phyloP scores from a whole-genome alignment of 2,888 invertebrate genomes.

The Drosophila paranaensis region DNA sequence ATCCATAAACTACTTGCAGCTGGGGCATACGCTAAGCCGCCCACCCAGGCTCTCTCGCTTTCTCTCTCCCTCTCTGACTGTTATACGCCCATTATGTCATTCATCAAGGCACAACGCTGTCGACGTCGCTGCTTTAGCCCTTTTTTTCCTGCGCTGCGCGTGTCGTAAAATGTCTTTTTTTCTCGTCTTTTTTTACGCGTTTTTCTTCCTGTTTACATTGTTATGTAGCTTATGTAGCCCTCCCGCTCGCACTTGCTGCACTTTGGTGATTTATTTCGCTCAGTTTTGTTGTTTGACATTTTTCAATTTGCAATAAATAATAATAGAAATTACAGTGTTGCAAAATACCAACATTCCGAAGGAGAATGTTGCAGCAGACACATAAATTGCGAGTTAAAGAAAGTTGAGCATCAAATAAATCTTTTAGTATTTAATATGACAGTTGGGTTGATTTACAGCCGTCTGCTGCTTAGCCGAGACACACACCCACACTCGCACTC shows the following conservation, averaged over 20 bases:
- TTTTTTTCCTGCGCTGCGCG: constrained; percentile 31
- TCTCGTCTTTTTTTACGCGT: constrained; percentile 63
- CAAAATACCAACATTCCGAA: constrained; percentile 22
- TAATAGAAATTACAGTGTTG: constrained; percentile 26
- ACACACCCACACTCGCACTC: constrained; percentile 9
- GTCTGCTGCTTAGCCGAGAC: constrained; percentile 47
- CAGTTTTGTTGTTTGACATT: constrained; percentile 48
- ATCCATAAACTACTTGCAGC: constrained; percentile 75
- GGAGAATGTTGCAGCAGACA: constrained; percentile 51
- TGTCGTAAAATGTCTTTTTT: constrained; percentile 52
- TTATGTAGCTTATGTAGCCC: constrained; percentile 3
- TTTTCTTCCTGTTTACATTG: constrained; percentile 63
- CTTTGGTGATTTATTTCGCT: constrained; percentile 57
- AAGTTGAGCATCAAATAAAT: constrained; percentile 44
- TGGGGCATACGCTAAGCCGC: constrained; percentile 7
- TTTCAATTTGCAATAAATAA: constrained; percentile 76
- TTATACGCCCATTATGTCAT: constrained; percentile 72
- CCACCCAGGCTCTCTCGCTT: constrained; percentile 5
- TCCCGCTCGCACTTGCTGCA: constrained; percentile 11
- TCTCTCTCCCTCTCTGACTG: constrained; percentile 16
- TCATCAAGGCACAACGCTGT: constrained; percentile 59
- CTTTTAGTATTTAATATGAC: constrained; percentile 51
- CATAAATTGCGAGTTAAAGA: constrained; percentile 57
- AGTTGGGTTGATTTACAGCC: constrained; percentile 63
- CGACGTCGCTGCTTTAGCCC: constrained; percentile 33